phyloP scores from a whole-genome alignment of 64 coral and sea anemone genomes.

The Acropora tenuis region DNA sequence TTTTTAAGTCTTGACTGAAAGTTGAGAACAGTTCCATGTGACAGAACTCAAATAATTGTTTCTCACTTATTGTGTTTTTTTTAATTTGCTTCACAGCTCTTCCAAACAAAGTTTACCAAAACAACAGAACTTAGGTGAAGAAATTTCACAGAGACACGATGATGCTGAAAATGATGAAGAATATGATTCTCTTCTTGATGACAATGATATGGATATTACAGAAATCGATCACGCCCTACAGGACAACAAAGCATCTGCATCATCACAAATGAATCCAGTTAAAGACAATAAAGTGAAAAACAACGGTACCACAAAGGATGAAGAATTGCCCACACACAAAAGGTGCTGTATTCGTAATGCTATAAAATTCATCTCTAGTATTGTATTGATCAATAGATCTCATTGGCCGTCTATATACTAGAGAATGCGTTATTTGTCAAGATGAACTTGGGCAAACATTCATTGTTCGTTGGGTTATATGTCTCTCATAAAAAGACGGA shows the following conservation, averaged over 20 bases:
- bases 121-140: background rate
- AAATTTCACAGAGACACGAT: background rate
- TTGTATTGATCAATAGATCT: too few relatives aligned
- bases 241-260: background rate
- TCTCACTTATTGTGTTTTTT: background rate
- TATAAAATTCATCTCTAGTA: background rate
- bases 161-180: background rate
- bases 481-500: too few relatives aligned
- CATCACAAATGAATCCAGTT: background rate
- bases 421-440: too few relatives aligned
- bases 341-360: constrained; percentile 10
- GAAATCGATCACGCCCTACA: background rate
- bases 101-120: background rate
- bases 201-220: constrained; percentile 23
- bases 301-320: background rate
- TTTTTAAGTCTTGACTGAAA: too few relatives aligned
- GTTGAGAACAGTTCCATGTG: too few relatives aligned
- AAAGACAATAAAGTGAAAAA: background rate
- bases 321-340: background rate
- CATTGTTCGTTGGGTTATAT: too few relatives aligned
- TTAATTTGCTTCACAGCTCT: background rate
- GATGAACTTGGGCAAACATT: too few relatives aligned
- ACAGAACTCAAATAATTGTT: too few relatives aligned
- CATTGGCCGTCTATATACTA: too few relatives aligned
- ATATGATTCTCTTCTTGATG: constrained; percentile 13